phyloP scores from a whole-genome alignment of 2,888 invertebrate genomes.

The Leptinotarsa juncta region DNA sequence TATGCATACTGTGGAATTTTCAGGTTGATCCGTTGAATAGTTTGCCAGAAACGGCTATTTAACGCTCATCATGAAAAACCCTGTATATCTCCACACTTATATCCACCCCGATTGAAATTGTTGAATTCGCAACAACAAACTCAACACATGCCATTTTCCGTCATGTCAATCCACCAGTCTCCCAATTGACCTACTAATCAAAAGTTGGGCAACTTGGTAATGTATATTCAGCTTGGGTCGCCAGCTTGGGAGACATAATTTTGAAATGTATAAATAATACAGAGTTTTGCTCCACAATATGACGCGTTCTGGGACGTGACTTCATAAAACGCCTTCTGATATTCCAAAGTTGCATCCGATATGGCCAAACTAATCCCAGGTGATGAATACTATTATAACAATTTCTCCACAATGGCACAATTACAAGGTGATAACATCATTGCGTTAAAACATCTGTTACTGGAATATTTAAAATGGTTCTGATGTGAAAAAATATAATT shows the following conservation, averaged over 20 bases:
- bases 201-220: conserved; percentile 24
- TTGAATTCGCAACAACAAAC: conserved; percentile 6
- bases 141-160: conserved; percentile 6
- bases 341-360: conserved; percentile 8
- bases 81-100: neutral
- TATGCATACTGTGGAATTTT: too few relatives aligned
- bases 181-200: conserved; percentile 23
- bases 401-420: neutral
- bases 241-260: conserved; percentile 39
- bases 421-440: neutral
- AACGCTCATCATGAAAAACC: too few relatives aligned
- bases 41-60: too few relatives aligned
- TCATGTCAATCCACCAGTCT: conserved; percentile 4
- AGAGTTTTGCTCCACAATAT: conserved; percentile 31
- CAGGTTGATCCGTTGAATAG: too few relatives aligned
- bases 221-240: conserved; percentile 32
- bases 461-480: too few relatives aligned
- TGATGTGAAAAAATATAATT: too few relatives aligned
- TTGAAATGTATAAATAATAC: conserved; percentile 43
- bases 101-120: neutral
- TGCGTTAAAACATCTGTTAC: neutral
- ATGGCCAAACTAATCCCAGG: conserved; percentile 8
- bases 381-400: neutral
- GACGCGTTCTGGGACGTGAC: conserved; percentile 27
- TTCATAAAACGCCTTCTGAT: conserved; percentile 20